phyloP scores from a whole-genome alignment of 2,113 vertebrate genomes.

The Ctenodactylus gundi region DNA sequence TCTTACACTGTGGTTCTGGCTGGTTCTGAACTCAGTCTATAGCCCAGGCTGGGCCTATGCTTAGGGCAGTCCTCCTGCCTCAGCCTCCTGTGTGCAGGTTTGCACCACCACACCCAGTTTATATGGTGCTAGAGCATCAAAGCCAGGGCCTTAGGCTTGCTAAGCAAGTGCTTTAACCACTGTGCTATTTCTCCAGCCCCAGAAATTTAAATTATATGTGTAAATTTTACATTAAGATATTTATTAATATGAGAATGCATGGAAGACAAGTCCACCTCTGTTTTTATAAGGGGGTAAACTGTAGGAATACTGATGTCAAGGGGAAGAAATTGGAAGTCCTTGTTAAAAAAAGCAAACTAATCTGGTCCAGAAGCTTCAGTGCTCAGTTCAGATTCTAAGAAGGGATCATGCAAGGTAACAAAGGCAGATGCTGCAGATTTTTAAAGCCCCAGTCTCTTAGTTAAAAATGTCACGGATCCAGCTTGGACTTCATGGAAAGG shows the following conservation, averaged over 20 bases:
- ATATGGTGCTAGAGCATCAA: too few relatives aligned
- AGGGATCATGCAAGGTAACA: neutral
- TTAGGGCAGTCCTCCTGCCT: too few relatives aligned
- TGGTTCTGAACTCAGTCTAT: too few relatives aligned
- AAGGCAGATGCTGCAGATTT: neutral
- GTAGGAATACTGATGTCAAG: neutral
- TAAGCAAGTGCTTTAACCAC: too few relatives aligned
- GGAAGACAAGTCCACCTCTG: neutral
- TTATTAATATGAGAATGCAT: neutral
- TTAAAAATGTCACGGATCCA: neutral
- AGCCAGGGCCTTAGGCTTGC: too few relatives aligned
- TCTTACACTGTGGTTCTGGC: too few relatives aligned
- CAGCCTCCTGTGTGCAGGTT: too few relatives aligned
- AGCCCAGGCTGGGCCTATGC: too few relatives aligned
- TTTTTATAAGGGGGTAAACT: neutral
- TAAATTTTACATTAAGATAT: constrained; percentile 4
- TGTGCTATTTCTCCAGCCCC: too few relatives aligned
- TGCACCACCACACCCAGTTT: too few relatives aligned
- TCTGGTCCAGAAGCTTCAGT: neutral
- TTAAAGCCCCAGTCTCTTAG: neutral
- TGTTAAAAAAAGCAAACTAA: neutral
- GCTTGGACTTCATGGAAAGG: neutral
- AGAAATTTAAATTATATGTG: neutral
- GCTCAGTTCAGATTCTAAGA: neutral
- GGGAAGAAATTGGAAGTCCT: neutral